Percentiles rank a stretch among this genome's conserved stretches.
Evolutionary conservation across 2,888 invertebrate genomes (phyloP).

Genomic region (Cerastoderma edule): DNA sequence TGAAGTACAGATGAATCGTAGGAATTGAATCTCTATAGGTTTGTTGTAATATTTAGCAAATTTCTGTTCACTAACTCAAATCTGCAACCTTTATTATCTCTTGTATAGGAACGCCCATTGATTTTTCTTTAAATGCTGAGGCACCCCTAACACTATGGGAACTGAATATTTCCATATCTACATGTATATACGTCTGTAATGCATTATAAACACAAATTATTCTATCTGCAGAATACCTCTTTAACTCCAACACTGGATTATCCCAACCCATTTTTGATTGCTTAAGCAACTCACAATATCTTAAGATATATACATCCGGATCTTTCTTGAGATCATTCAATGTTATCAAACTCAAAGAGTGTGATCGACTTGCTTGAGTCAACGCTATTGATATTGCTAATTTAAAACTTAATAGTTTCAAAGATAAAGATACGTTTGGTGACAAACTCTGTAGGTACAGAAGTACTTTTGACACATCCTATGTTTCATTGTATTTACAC

Average conservation of each 20-base stretch:
- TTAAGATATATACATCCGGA: conserved; percentile 25
- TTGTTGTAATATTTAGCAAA: background rate
- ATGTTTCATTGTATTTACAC: conserved; percentile 37
- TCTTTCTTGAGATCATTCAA: conserved; percentile 15
- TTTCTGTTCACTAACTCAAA: background rate
- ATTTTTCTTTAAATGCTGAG: conserved; percentile 9
- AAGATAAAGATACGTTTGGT: conserved; percentile 5
- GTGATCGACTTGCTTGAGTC: conserved; percentile 32
- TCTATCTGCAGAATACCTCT: conserved; percentile 39
- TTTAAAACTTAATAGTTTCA: conserved; percentile 35
- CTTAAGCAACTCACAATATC: conserved; percentile 28
- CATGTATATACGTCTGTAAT: conserved; percentile 44
- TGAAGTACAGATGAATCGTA: background rate
- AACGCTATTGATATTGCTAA: conserved; percentile 38
- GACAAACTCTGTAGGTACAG: conserved; percentile 11
- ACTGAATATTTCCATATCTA: conserved; percentile 5
- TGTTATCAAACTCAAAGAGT: conserved; percentile 25
- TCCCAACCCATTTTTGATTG: conserved; percentile 31
- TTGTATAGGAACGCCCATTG: background rate
- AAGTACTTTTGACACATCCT: conserved; percentile 31
- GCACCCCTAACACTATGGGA: conserved; percentile 10
- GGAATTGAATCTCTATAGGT: background rate
- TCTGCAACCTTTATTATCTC: background rate
- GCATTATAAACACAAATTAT: conserved; percentile 46
- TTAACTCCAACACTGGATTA: conserved; percentile 31